phyloP scores from a whole-genome alignment of 2,113 vertebrate genomes.

The Varanus salvator region DNA sequence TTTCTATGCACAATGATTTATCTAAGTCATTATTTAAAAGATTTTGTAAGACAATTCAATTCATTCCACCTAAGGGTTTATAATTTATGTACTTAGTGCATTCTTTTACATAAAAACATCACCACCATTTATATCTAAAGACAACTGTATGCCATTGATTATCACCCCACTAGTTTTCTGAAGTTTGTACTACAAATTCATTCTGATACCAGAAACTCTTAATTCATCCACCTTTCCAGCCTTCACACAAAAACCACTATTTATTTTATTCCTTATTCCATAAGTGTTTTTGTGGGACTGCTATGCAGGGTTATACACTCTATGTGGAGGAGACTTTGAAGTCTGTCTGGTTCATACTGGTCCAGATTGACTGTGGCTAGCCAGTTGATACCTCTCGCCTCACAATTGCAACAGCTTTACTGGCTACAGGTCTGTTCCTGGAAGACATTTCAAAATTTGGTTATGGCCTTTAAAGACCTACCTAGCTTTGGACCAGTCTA shows the following conservation, averaged over 20 bases:
- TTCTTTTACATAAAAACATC: neutral
- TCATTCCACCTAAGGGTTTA: neutral
- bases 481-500: too few relatives aligned
- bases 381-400: too few relatives aligned
- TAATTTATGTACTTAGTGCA: neutral
- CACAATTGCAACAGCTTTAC: too few relatives aligned
- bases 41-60: neutral
- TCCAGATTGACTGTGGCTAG: too few relatives aligned
- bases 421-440: too few relatives aligned
- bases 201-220: neutral
- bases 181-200: neutral
- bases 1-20: neutral
- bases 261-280: neutral
- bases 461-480: too few relatives aligned
- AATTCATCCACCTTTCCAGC: neutral
- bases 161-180: neutral
- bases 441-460: too few relatives aligned
- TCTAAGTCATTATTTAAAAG: neutral
- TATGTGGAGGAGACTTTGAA: neutral
- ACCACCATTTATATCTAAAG: neutral
- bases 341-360: too few relatives aligned
- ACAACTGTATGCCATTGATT: neutral
- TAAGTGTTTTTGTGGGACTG: neutral
- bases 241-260: neutral
- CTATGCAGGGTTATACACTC: neutral